phyloP scores from a whole-genome alignment of 2,113 vertebrate species.

The Meleagris gallopavo region DNA sequence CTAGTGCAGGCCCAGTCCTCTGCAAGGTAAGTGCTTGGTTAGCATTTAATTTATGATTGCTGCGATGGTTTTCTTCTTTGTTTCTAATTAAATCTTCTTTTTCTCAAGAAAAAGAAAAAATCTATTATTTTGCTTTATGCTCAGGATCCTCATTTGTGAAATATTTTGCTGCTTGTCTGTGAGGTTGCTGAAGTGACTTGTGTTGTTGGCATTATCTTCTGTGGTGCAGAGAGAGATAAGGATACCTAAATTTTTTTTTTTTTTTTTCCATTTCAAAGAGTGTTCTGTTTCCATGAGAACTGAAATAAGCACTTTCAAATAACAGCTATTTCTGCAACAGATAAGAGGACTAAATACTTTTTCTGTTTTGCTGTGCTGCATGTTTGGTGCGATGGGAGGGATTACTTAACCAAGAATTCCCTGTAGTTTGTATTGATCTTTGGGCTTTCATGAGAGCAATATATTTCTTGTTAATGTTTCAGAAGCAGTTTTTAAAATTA shows the following conservation, averaged over 20 bases:
- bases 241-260: conserved; percentile 23
- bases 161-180: neutral
- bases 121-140: neutral
- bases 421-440: neutral
- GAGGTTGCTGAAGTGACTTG: neutral
- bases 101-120: neutral
- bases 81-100: neutral
- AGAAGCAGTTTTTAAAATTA: neutral
- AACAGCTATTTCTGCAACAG: neutral
- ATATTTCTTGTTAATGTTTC: neutral
- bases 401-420: neutral
- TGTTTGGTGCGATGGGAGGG: neutral
- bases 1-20: accelerated
- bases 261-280: conserved; percentile 8
- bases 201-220: neutral
- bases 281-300: neutral
- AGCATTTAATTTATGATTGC: neutral
- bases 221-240: conserved; percentile 6
- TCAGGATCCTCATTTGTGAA: neutral
- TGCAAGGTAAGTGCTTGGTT: neutral
- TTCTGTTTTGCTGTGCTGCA: accelerated
- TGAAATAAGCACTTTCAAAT: neutral
- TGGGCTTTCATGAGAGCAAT: neutral
- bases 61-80: neutral
- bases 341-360: neutral